phyloP scores from a whole-genome alignment of 2,113 vertebrate species.

The Podocnemis expansa region DNA sequence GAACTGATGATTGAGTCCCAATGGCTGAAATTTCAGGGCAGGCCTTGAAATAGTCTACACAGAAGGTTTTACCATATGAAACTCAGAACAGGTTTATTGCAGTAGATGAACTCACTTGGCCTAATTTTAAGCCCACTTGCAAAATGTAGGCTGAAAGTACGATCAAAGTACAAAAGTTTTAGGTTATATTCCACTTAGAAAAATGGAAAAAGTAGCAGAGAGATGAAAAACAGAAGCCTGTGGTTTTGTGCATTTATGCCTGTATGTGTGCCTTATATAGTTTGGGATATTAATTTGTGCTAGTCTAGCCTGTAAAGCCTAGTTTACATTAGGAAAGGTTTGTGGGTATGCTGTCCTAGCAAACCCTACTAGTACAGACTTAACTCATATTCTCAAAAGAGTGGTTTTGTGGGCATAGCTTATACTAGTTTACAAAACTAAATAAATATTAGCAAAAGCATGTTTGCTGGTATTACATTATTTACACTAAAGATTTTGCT shows the following conservation, averaged over 20 bases:
- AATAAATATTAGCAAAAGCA: rapidly evolving
- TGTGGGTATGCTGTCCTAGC: no score
- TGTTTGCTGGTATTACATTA: not conserved
- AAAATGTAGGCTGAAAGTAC: rapidly evolving
- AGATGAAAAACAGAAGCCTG: not conserved
- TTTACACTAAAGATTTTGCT: not conserved
- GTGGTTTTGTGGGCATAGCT: not conserved
- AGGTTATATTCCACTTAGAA: not conserved
- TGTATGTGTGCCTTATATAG: not conserved
- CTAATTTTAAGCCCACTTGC: not conserved
- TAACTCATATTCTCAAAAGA: not conserved
- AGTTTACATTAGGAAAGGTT: no score
- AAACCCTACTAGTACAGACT: not conserved
- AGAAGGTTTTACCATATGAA: not conserved
- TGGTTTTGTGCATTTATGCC: no score
- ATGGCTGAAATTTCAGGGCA: not conserved
- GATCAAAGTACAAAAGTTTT: not conserved
- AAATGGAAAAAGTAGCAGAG: not conserved
- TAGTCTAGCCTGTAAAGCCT: no score
- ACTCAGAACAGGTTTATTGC: not conserved
- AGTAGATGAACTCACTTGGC: not conserved
- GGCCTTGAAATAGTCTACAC: not conserved
- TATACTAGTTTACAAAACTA: not conserved
- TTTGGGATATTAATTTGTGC: no score
- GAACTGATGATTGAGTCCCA: not conserved